Evolutionary conservation across 2,797 vertebrate species (phyloP), one percentile per base, ranked within the genome.

Genomic region (Danio kyathit): DNA sequence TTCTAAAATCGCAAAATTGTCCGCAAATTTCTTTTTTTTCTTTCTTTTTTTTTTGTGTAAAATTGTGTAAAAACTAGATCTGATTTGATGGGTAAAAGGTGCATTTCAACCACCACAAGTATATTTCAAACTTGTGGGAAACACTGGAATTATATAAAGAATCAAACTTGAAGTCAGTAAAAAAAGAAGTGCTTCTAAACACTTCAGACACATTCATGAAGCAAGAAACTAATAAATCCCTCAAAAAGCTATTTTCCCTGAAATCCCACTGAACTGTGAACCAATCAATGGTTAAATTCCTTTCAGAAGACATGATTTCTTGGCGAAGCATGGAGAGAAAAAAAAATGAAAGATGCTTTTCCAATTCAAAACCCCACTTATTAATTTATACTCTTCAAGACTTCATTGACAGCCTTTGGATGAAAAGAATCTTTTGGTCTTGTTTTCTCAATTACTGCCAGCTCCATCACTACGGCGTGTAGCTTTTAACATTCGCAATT

Each of bases 361-460:
- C 80, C 56, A 59, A 63, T 67, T 76, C 63, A 41, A 75, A 52
- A 40, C 70, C 74, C 70, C 79, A 83, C 82, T 82, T 86, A 85
- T 88, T 84, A 86, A 89, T 87, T 85, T 72, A 70, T 66, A 69
- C 81, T 65, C 81, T 81, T 84, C 69, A 82, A 83, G 85, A 61
- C 38, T 66, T 86, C 69, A 84, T 80, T 85, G 86, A 88, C 87
- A 86, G 78, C 76, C 46, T 46, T 11, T 19, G 69, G 81, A 84
- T 84, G 38, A 77, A 54, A 83, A 46, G 10, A 14, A 3, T 66
- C 0, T 52, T 79, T 63, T 82, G 81, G 73, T 86, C 76, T 66
- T 56, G 82, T 85, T 82, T 84, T 86, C 83, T 88, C 83, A 87
- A 89, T 88, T 90, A 85, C 66, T 7, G 60, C 78, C 76, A 73